These are phyloP conservation scores for Holothuria scabra DNA, from an alignment of 53 echinoderm and acorn worm genomes.

Conservation along the genomic window DNA sequence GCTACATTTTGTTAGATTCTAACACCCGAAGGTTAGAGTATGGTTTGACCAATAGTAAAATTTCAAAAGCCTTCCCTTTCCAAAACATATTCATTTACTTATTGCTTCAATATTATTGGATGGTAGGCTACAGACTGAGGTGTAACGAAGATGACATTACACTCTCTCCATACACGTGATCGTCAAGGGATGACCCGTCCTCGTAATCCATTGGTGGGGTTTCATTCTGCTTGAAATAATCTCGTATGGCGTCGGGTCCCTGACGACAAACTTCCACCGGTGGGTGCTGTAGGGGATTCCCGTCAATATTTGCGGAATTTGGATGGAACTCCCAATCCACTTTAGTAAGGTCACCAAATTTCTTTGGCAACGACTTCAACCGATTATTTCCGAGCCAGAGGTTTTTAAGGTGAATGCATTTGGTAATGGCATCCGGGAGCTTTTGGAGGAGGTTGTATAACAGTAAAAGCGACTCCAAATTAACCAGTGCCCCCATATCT, in stretches of 20 bases:
- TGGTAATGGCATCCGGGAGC: conserved; percentile 75
- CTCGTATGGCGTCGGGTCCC: conserved; percentile 70
- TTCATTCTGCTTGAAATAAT: conserved; percentile 56
- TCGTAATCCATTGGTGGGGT: neutral
- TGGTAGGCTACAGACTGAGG: neutral
- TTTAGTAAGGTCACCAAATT: conserved; percentile 65
- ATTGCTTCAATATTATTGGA: neutral
- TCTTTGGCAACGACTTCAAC: conserved; percentile 66
- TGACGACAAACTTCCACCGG: conserved; percentile 81
- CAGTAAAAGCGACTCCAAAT: conserved; percentile 71
- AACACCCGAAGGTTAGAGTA: no score
- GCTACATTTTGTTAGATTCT: no score
- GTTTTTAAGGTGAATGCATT: conserved; percentile 66
- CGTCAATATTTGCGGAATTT: conserved; percentile 85
- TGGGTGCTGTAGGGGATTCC: conserved; percentile 79
- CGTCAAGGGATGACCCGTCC: neutral
- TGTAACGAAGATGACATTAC: conserved; percentile 2
- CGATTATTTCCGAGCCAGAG: conserved; percentile 90
- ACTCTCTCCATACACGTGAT: neutral
- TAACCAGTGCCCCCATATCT: conserved; percentile 68
- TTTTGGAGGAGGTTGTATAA: conserved; percentile 76
- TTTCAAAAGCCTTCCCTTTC: no score
- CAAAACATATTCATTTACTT: neutral
- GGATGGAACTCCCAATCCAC: conserved; percentile 84
- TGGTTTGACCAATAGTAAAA: no score